These are phyloP conservation scores for Ranitomeya imitator DNA, from an alignment of 2,113 vertebrate species.

Conservation along the genomic window DNA sequence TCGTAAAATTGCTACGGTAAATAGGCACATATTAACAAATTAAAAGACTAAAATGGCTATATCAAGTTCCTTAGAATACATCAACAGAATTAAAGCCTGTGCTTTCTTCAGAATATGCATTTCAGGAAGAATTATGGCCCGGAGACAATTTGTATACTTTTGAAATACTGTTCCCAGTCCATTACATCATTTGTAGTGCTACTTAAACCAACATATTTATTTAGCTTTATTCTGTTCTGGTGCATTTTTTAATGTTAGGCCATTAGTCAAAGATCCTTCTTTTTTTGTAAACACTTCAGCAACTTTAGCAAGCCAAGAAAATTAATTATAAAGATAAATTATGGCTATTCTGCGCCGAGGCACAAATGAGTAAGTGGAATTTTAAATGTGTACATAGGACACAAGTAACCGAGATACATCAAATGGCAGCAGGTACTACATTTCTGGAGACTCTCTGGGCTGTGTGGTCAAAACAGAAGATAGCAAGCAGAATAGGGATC, in stretches of 20 bases:
- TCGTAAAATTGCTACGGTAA: conserved; percentile 75
- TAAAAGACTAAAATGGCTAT: conserved; percentile 77
- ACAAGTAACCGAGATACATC: conserved; percentile 29
- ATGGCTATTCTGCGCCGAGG: conserved; percentile 22
- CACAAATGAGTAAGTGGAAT: conserved; percentile 42
- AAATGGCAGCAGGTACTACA: conserved; percentile 13
- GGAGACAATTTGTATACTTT: conserved; percentile 47
- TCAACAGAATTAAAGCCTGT: conserved; percentile 76
- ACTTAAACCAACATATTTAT: conserved; percentile 56
- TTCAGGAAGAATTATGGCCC: conserved; percentile 51
- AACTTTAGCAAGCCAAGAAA: conserved; percentile 35
- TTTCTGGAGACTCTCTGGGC: not conserved
- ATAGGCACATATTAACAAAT: conserved; percentile 79
- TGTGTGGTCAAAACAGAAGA: not conserved
- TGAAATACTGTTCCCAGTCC: conserved; percentile 50
- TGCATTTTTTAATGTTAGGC: conserved; percentile 47
- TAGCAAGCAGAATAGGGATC: conserved; percentile 30
- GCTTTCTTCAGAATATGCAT: conserved; percentile 60
- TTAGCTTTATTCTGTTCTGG: conserved; percentile 46
- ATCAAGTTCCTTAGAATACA: conserved; percentile 79
- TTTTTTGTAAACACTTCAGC: conserved; percentile 42
- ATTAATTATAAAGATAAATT: conserved; percentile 43
- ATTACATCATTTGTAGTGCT: conserved; percentile 54
- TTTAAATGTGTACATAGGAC: conserved; percentile 33
- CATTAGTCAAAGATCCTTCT: conserved; percentile 45